Conservation (phyloP, 1,140 invertebrate species). For the Philotrypesis tridentata region DNA sequence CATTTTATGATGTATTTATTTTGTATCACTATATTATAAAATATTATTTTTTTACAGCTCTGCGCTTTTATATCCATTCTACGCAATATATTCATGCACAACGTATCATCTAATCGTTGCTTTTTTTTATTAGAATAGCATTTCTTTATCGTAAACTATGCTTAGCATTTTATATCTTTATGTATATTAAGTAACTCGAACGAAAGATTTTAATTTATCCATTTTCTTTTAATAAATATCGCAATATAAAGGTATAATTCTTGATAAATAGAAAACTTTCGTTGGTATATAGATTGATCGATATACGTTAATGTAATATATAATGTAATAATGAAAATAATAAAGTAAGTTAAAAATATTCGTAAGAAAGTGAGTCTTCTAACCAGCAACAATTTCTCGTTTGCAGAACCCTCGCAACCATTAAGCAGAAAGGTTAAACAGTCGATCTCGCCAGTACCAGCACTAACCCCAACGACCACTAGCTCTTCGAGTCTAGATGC, state of each 20-base stretch:
- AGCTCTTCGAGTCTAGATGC: slow-evolving; percentile 55
- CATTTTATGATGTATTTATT: slow-evolving; percentile 27
- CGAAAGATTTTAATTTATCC: background rate
- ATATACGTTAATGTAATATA: background rate
- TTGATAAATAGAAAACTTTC: background rate
- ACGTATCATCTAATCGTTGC: slow-evolving; percentile 31
- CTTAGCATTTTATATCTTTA: background rate
- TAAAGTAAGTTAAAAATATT: background rate
- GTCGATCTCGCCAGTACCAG: slow-evolving; percentile 49
- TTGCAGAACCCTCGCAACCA: slow-evolving; percentile 25
- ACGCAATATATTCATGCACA: slow-evolving; percentile 22
- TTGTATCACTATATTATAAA: slow-evolving; percentile 17
- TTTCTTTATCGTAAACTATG: background rate
- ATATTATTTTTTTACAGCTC: slow-evolving; percentile 30
- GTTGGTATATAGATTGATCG: background rate
- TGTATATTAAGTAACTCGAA: background rate
- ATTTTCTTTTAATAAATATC: background rate
- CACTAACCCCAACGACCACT: slow-evolving; percentile 47
- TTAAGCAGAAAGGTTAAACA: slow-evolving; percentile 25
- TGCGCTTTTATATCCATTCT: slow-evolving; percentile 26
- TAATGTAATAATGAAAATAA: background rate
- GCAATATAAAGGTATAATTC: background rate
- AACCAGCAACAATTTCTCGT: background rate
- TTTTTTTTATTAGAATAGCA: slow-evolving; percentile 3
- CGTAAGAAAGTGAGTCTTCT: background rate